A percentile compares a stretch with the other conserved stretches of the same genome.
Evolutionary conservation across 1,140 invertebrate species (phyloP).

Genomic region (Plodia interpunctella): DNA sequence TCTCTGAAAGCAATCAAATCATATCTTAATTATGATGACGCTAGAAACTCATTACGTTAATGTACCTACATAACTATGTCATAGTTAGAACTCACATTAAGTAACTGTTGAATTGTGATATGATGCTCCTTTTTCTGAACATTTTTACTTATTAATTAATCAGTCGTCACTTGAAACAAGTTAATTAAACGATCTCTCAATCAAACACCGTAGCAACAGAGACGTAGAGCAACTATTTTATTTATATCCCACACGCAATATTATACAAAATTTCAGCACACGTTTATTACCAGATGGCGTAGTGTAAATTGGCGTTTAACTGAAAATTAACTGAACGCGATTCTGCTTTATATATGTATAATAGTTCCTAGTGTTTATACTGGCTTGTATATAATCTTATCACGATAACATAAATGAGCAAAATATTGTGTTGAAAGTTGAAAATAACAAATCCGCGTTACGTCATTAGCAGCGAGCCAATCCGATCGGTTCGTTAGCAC

Average conservation of each 20-base stretch:
- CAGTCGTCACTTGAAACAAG: conserved; percentile 3
- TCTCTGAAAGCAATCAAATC: conserved; percentile 76
- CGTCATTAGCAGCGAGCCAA: conserved; percentile 49
- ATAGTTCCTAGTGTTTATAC: conserved; percentile 11
- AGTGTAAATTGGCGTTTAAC: conserved; percentile 22
- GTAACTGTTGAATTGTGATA: conserved; percentile 47
- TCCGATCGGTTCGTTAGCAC: conserved; percentile 32
- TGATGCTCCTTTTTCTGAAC: conserved; percentile 53
- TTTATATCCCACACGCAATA: conserved; percentile 17
- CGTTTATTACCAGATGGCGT: conserved; percentile 16
- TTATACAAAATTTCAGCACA: background rate
- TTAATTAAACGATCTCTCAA: background rate
- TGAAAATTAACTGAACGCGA: conserved; percentile 31
- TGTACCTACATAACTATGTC: background rate
- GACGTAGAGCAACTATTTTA: conserved; percentile 10
- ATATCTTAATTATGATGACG: conserved; percentile 17
- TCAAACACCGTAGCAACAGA: conserved; percentile 1
- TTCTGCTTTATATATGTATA: conserved; percentile 45
- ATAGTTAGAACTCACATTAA: conserved; percentile 43
- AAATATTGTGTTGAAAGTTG: conserved; percentile 36
- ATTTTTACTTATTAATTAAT: conserved; percentile 23
- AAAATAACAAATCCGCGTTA: conserved; percentile 48
- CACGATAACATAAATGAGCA: conserved; percentile 45
- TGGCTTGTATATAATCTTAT: conserved; percentile 35
- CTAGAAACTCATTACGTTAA: conserved; percentile 7